A percentile compares a stretch with the other conserved stretches of the same genome.
Evolutionary conservation across 2,113 vertebrate species (phyloP).

Genomic region (Limanda limanda): DNA sequence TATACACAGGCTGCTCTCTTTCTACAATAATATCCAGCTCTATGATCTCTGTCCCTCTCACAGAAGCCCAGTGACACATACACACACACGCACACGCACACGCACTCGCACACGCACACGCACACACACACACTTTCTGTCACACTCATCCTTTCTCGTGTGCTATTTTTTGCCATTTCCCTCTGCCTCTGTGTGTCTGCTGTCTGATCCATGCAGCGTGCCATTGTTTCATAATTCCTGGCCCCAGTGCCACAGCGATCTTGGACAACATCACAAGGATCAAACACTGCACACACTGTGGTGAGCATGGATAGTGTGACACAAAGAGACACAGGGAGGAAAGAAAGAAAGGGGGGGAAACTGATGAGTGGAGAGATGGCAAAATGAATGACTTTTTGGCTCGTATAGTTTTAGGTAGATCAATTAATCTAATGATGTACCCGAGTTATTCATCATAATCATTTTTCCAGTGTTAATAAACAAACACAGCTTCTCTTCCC

Average conservation of each 20-base stretch:
- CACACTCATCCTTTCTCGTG: slow-evolving; percentile 19
- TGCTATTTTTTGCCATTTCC: slow-evolving; percentile 48
- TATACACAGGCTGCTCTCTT: background rate
- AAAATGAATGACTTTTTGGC: background rate
- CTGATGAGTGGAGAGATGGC: background rate
- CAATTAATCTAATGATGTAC: background rate
- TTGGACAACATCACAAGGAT: slow-evolving; percentile 55
- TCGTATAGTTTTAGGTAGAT: slow-evolving; percentile 4
- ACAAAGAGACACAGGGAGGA: slow-evolving; percentile 26
- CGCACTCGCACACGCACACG: background rate
- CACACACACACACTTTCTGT: slow-evolving; percentile 4
- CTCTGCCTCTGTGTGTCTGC: slow-evolving; percentile 42
- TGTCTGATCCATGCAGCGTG: slow-evolving; percentile 49
- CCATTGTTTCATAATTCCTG: slow-evolving; percentile 54
- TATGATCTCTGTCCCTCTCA: background rate
- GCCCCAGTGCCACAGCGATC: slow-evolving; percentile 46
- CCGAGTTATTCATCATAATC: slow-evolving; percentile 15
- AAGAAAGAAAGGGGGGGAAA: background rate
- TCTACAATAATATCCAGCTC: background rate
- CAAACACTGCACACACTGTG: slow-evolving; percentile 39
- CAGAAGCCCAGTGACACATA: background rate
- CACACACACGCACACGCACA: background rate
- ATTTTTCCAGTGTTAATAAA: background rate
- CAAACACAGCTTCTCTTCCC: background rate
- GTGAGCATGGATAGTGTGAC: slow-evolving; percentile 25